Percentiles rank a stretch among this genome's conserved stretches.
Conservation (phyloP, 2,888 invertebrate genomes). For the Diabrotica balteata region DNA sequence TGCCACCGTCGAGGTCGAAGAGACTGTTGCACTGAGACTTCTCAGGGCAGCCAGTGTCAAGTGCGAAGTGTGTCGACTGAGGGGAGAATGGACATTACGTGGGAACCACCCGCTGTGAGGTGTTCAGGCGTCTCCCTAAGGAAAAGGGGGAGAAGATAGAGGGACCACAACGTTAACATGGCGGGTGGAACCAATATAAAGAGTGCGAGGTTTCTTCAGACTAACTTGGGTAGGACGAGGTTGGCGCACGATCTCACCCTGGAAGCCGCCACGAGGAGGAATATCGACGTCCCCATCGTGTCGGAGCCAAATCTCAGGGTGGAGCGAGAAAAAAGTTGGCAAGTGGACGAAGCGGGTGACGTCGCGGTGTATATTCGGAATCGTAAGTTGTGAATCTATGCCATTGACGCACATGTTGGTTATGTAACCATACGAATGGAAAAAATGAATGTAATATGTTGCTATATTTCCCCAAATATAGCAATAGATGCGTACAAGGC, state of each 20-base stretch:
- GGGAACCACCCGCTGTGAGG: not conserved
- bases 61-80: not conserved
- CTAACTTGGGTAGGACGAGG: no score
- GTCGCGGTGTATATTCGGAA: not conserved
- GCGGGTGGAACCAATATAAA: not conserved
- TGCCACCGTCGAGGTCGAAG: no score
- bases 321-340: no score
- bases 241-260: no score
- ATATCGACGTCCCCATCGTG: no score
- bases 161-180: not conserved
- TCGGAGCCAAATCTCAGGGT: not conserved
- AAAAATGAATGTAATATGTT: not conserved
- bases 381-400: not conserved
- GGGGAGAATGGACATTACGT: not conserved
- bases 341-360: not conserved
- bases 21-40: no score
- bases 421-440: not conserved
- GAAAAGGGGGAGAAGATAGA: not conserved
- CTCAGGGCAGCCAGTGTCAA: no score
- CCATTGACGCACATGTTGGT: not conserved
- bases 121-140: not conserved
- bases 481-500: not conserved
- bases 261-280: no score
- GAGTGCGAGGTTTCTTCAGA: not conserved
- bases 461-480: not conserved